Evolutionary conservation across 2,888 invertebrate genomes (phyloP), one percentile per base, ranked within the genome.

Genomic region (Oscheius sp.): DNA sequence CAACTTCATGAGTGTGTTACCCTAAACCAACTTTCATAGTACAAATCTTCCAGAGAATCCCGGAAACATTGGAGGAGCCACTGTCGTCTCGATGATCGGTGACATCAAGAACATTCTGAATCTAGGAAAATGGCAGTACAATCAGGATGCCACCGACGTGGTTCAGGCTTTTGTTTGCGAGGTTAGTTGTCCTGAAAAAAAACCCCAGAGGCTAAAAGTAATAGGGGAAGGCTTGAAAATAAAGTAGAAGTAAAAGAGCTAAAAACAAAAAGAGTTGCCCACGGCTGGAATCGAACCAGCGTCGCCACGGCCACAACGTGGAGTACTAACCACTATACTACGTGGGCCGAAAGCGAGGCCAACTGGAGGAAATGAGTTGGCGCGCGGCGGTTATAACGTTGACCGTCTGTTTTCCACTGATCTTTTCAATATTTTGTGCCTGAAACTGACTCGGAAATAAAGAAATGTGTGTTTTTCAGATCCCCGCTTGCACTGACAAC

Each of bases 291-390:
- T 32, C 29, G 57, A 84, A 83, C 83, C 79, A 70, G 74, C 73
- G 84, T 84, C 84, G 84, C 84, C 80, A 82, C 84, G 84, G 84
- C 84, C 84, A 84, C 84, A 84, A 84, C 84, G 84, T 82, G 80
- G 84, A 84, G 84, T 84, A 84, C 84, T 84, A 84, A 84, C 83
- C 84, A 84, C 84, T 84, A 84, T 84, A 84, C 84, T 84, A 84
- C 73, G 62, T 73, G 73, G 73, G 73, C 73, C 32, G 21, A 57
- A 57, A 57, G 33, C 9, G 33, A 13, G 9, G 33, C 29, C 13
- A 2, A 33, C 57, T 32, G 33, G 33, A 57, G 57, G 9, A 2
- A 29, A 2, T 13, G 21, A 33, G 2, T 29, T 2, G 21, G 10
- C 32, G 57, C 32, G 29, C 10, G 29, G 57, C 21, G 57, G 13